phyloP scores from a whole-genome alignment of 2,797 vertebrate genomes.

The Rhynchotus rufescens region DNA sequence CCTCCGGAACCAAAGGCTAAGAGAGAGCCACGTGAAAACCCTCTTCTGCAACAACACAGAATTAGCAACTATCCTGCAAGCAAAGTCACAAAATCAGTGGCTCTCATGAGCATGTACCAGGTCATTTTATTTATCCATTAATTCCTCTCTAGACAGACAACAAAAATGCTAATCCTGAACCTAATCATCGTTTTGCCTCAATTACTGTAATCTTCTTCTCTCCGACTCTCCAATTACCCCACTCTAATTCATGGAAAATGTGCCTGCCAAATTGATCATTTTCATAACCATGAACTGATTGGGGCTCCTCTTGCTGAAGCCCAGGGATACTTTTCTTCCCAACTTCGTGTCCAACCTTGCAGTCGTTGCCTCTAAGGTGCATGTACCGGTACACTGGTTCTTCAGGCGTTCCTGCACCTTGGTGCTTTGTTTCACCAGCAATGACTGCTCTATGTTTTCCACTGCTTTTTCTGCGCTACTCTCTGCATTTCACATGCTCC shows the following conservation, averaged over 20 bases:
- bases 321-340: background rate
- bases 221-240: background rate
- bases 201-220: background rate
- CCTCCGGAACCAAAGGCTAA: background rate
- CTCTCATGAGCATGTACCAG: background rate
- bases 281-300: background rate
- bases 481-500: rapidly evolving
- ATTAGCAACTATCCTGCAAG: background rate
- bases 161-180: background rate
- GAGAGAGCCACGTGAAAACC: rapidly evolving
- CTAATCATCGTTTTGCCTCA: background rate
- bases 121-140: background rate
- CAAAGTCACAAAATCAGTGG: background rate
- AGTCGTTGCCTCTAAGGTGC: background rate
- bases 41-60: background rate
- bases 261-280: background rate
- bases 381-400: background rate
- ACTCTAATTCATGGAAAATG: background rate
- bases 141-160: background rate
- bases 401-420: background rate
- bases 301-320: background rate
- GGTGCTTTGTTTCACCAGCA: no score
- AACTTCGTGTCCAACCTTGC: background rate
- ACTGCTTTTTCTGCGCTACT: background rate
- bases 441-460: background rate